Evolutionary conservation across 92 coral and sea anemone genomes (phyloP).

Genomic region (Pocillopora grandis): DNA sequence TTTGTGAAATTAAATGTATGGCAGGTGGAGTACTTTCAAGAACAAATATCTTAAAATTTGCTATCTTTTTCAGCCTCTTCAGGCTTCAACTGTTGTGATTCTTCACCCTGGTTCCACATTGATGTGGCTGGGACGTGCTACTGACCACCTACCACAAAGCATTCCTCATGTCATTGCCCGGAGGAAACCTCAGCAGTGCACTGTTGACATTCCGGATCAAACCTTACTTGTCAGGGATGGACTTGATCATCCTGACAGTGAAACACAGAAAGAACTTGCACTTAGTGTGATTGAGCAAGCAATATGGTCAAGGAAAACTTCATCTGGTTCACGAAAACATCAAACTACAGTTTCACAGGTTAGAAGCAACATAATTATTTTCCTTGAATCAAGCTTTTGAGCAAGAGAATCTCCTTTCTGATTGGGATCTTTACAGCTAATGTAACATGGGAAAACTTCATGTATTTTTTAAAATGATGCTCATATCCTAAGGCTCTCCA

Average conservation of each 20-base stretch:
- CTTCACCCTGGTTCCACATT: slow-evolving; percentile 98
- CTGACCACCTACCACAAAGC: slow-evolving; percentile 93
- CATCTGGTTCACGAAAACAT: slow-evolving; percentile 68
- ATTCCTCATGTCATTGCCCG: slow-evolving; percentile 96
- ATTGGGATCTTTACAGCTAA: no score
- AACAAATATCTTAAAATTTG: no score
- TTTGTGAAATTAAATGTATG: no score
- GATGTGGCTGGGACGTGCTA: slow-evolving; percentile 97
- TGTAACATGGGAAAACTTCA: no score
- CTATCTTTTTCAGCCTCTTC: slow-evolving; percentile 47
- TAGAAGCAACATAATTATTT: background rate
- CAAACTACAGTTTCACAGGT: slow-evolving; percentile 63
- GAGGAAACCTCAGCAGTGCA: slow-evolving; percentile 66
- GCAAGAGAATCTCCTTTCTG: no score
- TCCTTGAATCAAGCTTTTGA: background rate
- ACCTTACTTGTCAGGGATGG: slow-evolving; percentile 81
- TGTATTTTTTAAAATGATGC: no score
- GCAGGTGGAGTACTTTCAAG: no score
- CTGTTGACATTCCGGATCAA: slow-evolving; percentile 47
- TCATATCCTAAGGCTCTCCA: no score
- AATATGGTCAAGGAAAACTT: slow-evolving; percentile 86
- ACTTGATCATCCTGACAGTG: slow-evolving; percentile 86
- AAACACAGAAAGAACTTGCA: slow-evolving; percentile 92
- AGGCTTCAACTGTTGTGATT: slow-evolving; percentile 89
- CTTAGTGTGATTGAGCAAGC: slow-evolving; percentile 98